These are phyloP conservation scores for Melopsittacus undulatus DNA, from an alignment of 2,797 vertebrate genomes.

Conservation along the genomic window DNA sequence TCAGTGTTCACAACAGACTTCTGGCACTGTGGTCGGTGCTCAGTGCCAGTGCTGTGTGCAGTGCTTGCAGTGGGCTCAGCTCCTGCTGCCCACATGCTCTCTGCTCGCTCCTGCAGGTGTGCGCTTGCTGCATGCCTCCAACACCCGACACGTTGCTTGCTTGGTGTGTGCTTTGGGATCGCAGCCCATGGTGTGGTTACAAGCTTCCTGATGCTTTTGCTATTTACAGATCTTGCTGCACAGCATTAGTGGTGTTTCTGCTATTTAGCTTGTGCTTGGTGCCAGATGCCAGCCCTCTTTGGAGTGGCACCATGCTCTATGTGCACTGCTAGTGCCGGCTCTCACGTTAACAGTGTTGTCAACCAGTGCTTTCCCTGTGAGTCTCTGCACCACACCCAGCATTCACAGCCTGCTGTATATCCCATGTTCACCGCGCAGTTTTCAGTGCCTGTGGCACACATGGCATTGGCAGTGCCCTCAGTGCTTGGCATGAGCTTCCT, in stretches of 20 bases:
- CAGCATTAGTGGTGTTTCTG: background rate
- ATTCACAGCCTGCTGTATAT: fast-evolving
- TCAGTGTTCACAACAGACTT: background rate
- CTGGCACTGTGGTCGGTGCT: background rate
- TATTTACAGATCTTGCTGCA: background rate
- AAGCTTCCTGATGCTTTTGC: background rate
- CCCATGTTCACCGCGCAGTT: fast-evolving
- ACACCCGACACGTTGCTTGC: fast-evolving
- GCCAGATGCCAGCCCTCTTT: background rate
- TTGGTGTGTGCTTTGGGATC: fast-evolving
- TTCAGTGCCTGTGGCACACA: background rate
- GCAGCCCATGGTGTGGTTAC: background rate
- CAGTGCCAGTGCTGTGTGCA: fast-evolving
- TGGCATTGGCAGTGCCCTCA: fast-evolving
- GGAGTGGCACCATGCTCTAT: background rate
- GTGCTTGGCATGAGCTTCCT: fast-evolving
- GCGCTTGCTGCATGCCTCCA: background rate
- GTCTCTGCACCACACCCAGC: background rate
- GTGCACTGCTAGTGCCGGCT: background rate
- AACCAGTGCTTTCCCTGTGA: background rate
- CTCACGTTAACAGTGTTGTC: background rate
- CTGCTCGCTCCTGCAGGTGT: fast-evolving
- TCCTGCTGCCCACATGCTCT: fast-evolving
- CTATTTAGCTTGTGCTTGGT: background rate
- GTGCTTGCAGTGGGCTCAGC: background rate